Evolutionary conservation across 2,797 vertebrate species (phyloP).

Genomic region (Peromyscus eremicus): DNA sequence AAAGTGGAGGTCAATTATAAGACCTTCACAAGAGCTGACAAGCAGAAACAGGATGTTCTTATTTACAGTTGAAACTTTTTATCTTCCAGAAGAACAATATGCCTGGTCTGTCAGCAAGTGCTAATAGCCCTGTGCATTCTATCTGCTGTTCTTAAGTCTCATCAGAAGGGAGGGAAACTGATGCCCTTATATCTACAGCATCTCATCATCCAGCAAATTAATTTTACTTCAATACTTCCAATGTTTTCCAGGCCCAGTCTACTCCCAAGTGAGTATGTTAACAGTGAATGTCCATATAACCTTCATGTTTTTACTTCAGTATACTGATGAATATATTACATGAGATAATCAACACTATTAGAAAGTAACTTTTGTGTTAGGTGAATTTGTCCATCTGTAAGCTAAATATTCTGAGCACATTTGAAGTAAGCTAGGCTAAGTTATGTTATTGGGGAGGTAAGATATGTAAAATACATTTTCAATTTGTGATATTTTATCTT

Average conservation of each 20-base stretch:
- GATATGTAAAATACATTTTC: not conserved
- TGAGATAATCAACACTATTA: not conserved
- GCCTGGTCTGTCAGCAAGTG: not conserved
- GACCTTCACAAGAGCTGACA: not conserved
- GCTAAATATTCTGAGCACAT: not conserved
- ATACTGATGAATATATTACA: not conserved
- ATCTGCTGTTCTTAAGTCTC: not conserved
- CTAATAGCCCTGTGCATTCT: not conserved
- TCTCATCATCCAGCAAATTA: not conserved
- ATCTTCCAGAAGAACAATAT: not conserved
- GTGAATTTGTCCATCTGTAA: not conserved
- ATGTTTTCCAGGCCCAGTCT: not conserved
- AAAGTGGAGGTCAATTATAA: not conserved
- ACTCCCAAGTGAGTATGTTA: not conserved
- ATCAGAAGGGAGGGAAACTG: not conserved
- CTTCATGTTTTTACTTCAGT: not conserved
- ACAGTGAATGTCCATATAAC: not conserved
- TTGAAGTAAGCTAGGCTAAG: not conserved
- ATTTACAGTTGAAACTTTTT: not conserved
- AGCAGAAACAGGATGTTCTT: not conserved
- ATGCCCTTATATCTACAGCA: not conserved
- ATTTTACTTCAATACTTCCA: not conserved
- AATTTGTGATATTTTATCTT: not conserved
- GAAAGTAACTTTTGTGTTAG: not conserved
- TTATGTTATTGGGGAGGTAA: not conserved